Evolutionary conservation across 2,888 invertebrate species (phyloP).

Genomic region (Drosophila rellima): DNA sequence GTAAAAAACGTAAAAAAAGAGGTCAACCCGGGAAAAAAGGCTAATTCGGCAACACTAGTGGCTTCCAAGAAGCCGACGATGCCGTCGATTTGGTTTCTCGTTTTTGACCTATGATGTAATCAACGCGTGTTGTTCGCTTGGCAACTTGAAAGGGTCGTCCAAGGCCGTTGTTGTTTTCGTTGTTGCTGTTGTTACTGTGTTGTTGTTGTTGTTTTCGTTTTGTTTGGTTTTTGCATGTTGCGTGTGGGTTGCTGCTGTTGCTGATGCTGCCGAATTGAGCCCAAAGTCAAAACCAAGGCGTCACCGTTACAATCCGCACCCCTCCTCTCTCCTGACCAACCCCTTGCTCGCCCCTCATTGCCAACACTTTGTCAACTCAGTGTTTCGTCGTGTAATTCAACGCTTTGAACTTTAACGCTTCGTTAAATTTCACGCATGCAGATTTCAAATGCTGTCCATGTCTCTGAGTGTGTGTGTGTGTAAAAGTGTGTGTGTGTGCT

Average conservation of each 20-base stretch:
- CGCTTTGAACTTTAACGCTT: constrained; percentile 82
- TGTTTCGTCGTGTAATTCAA: constrained; percentile 68
- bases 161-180: constrained; percentile 35
- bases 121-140: constrained; percentile 17
- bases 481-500: constrained; percentile 26
- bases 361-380: constrained; percentile 5
- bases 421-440: constrained; percentile 81
- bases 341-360: not conserved
- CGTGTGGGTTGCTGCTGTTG: constrained; percentile 30
- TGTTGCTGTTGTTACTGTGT: not conserved
- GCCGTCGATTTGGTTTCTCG: constrained; percentile 1
- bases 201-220: not conserved
- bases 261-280: constrained; percentile 42
- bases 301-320: constrained; percentile 1
- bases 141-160: constrained; percentile 52
- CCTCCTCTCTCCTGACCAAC: no score
- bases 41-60: not conserved
- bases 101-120: constrained; percentile 55
- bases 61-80: constrained; percentile 28
- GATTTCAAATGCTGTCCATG: constrained; percentile 63
- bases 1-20: not conserved
- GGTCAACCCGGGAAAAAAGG: not conserved
- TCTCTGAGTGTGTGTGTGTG: constrained; percentile 19
- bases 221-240: constrained; percentile 26
- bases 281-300: constrained; percentile 63